Evolutionary conservation across 2,888 invertebrate genomes (phyloP).

Genomic region (Nomada hirtipes): DNA sequence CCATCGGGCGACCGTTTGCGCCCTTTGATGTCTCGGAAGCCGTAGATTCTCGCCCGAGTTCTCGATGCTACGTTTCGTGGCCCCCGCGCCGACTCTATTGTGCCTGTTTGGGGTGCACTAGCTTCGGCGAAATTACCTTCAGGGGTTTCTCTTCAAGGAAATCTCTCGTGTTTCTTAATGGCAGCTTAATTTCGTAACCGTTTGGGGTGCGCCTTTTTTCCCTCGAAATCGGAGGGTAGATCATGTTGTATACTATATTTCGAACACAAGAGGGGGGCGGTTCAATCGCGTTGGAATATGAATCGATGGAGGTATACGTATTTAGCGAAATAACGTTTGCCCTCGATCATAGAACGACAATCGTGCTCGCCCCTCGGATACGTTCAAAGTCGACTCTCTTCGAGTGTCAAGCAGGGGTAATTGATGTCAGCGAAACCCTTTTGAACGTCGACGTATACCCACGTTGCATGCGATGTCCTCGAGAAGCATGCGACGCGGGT

Average conservation of each 20-base stretch:
- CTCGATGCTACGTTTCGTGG: conserved; percentile 49
- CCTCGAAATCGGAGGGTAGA: conserved; percentile 16
- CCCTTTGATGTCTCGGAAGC: conserved; percentile 57
- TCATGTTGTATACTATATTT: conserved; percentile 47
- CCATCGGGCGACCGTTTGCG: conserved; percentile 25
- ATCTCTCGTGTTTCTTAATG: conserved; percentile 59
- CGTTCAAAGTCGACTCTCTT: neutral
- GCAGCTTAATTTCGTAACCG: conserved; percentile 47
- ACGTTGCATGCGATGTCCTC: conserved; percentile 27
- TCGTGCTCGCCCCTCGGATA: neutral
- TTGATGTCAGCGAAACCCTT: conserved; percentile 57
- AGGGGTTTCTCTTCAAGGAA: conserved; percentile 56
- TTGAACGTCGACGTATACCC: neutral
- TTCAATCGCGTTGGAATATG: conserved; percentile 1
- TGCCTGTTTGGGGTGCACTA: conserved; percentile 30
- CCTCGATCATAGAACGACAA: neutral
- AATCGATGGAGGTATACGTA: neutral
- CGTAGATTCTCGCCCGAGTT: conserved; percentile 57
- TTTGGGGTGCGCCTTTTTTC: conserved; percentile 27
- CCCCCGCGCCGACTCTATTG: conserved; percentile 40
- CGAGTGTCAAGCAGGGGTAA: conserved; percentile 52
- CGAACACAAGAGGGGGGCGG: neutral
- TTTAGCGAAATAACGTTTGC: neutral
- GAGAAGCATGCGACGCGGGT: conserved; percentile 57
- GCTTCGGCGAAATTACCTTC: conserved; percentile 53